Evolutionary conservation across 2,113 vertebrate genomes (phyloP).

Genomic region (Urocolius indicus): DNA sequence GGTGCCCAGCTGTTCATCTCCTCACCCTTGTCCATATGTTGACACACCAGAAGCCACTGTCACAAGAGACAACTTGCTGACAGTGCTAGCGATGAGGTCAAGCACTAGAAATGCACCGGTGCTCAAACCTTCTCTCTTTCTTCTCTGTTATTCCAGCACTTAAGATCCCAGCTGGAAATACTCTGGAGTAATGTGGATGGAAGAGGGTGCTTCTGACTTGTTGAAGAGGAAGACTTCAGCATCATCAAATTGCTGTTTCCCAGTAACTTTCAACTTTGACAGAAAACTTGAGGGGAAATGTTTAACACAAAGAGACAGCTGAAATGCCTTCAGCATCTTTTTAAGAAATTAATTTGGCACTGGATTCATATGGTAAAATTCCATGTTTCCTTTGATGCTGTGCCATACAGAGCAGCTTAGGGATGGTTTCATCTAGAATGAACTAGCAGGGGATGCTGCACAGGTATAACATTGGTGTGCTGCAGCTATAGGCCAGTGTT

Average conservation of each 20-base stretch:
- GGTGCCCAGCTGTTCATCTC: neutral
- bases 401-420: neutral
- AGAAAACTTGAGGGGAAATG: neutral
- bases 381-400: neutral
- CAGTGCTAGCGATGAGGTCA: neutral
- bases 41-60: neutral
- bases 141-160: fast-evolving
- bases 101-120: neutral
- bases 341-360: neutral
- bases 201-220: neutral
- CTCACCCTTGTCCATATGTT: neutral
- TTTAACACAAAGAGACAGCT: neutral
- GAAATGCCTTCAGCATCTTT: neutral
- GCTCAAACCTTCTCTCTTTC: neutral
- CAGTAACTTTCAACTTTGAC: neutral
- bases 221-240: neutral
- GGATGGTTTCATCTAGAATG: neutral
- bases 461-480: neutral
- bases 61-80: neutral
- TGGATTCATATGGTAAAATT: neutral
- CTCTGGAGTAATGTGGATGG: neutral
- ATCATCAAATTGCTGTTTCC: neutral
- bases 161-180: neutral
- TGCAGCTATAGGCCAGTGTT: neutral
- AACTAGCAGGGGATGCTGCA: neutral